These are phyloP conservation scores for Poecilia latipinna DNA, from an alignment of 2,113 vertebrate species.

Conservation along the genomic window DNA sequence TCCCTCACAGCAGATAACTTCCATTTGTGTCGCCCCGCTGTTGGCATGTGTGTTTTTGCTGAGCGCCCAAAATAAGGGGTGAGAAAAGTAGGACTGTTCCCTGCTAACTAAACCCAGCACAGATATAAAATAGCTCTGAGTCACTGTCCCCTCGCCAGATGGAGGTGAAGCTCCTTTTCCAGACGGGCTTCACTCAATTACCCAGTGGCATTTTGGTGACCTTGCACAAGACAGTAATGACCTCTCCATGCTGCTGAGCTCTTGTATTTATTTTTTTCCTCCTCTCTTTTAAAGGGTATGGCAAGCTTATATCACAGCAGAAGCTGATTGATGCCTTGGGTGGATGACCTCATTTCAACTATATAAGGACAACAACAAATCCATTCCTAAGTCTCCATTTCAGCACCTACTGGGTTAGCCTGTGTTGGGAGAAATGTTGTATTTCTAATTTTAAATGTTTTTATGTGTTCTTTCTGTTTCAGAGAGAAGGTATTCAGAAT, in stretches of 20 bases:
- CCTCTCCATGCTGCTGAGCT: slow-evolving; percentile 41
- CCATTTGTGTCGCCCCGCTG: slow-evolving; percentile 9
- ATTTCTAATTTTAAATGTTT: background rate
- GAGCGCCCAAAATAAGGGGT: slow-evolving; percentile 17
- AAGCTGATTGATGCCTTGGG: slow-evolving; percentile 47
- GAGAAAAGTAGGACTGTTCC: slow-evolving; percentile 3
- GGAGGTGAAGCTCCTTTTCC: slow-evolving; percentile 42
- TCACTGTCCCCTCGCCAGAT: slow-evolving; percentile 35
- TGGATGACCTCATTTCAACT: slow-evolving; percentile 45
- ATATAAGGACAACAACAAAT: slow-evolving; percentile 26
- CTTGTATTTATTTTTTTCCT: slow-evolving; percentile 11
- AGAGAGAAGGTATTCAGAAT: no score
- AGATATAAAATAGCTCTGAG: slow-evolving; percentile 34
- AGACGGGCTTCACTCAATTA: slow-evolving; percentile 52
- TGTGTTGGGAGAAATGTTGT: background rate
- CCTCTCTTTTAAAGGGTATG: background rate
- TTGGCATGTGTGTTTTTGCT: slow-evolving; percentile 33
- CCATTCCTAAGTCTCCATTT: slow-evolving; percentile 28
- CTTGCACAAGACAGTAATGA: slow-evolving; percentile 56
- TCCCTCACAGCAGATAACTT: slow-evolving; percentile 41
- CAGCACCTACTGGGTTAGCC: background rate
- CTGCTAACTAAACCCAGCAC: slow-evolving; percentile 14
- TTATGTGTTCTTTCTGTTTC: no score
- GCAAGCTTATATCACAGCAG: slow-evolving; percentile 34
- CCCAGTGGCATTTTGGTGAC: slow-evolving; percentile 58